Base-by-base conservation (phyloP, 2,888 invertebrate species). In the Carpatolechia fugitivella region DNA sequence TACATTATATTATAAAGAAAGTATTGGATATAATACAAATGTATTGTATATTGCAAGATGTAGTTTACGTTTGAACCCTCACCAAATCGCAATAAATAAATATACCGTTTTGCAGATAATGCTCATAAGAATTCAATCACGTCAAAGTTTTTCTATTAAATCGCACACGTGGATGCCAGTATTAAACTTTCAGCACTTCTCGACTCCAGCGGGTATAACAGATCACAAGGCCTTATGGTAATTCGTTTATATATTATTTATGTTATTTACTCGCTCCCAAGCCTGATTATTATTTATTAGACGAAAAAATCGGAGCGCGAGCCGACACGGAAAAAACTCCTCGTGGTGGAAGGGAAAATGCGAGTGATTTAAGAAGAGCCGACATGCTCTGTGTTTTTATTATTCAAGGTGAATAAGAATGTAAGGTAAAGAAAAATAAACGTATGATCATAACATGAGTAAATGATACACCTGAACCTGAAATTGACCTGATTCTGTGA, bases 201-300 rank as follows among this genome's bases (percentile, higher is more conserved):
- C 55, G 54, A 18, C 18, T 56, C 46, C 48, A n/a, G 29, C 13
- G 55, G 48, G 57, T 24, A 24, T 24, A 65, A 64, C 69, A 71
- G 65, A 74, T 65, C 68, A 69, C 76, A 78, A 80, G 78, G 76
- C 64, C 71, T 69, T 75, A 76, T 76, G 76, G 60, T 78, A 78
- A 80, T 74, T 60, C 54, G 56, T 56, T 59, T 62, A 62, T 63
- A 31, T 30, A 47, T 31, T 11, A 20, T 48, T 48, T 48, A 35
- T 30, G 13, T 33, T 48, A 63, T 58, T 62, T 63, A 51, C 55
- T 58, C 52, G 68, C 53, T 62, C 38, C 38, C 14, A 52, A 44
- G 44, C 53, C 56, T 59, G 59, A 52, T 57, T 56, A 59, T 57
- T 60, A 61, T 61, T 61, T 57, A 59, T 52, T 41, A 56, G 30